A percentile compares a stretch with the other conserved stretches of the same genome.
Conservation (phyloP, 2,797 vertebrate species). For the Danio kyathit region DNA sequence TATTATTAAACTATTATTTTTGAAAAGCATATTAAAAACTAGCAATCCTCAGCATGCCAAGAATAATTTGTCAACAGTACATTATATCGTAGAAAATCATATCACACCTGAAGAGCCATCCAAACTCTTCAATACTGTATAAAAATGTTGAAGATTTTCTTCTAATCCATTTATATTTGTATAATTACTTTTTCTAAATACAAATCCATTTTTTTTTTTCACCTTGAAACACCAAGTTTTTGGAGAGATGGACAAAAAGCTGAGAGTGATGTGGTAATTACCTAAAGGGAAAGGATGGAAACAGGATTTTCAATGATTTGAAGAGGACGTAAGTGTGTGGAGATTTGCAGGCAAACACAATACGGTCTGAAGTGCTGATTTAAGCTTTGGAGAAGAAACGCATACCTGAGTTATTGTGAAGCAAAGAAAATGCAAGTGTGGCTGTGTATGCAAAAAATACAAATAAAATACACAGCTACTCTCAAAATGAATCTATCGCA, state of each 20-base stretch:
- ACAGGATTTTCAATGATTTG: not conserved
- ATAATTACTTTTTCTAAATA: not conserved
- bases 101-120: not conserved
- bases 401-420: constrained; percentile 16
- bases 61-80: not conserved
- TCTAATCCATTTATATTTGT: not conserved
- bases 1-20: constrained; percentile 23
- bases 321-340: not conserved
- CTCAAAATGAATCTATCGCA: not conserved
- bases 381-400: constrained; percentile 1
- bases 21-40: constrained; percentile 36
- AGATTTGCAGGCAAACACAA: constrained; percentile 7
- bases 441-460: not conserved
- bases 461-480: not conserved
- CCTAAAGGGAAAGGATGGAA: not conserved
- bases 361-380: constrained; percentile 2
- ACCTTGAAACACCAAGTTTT: not conserved
- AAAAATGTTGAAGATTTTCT: not conserved
- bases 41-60: constrained; percentile 3
- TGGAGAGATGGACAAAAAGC: not conserved
- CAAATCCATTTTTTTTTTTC: not conserved
- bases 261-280: not conserved
- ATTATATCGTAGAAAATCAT: not conserved
- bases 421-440: not conserved
- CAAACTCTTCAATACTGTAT: not conserved